Evolutionary conservation across 2,113 vertebrate species (phyloP).

Genomic region (Mionectes macconnelli): DNA sequence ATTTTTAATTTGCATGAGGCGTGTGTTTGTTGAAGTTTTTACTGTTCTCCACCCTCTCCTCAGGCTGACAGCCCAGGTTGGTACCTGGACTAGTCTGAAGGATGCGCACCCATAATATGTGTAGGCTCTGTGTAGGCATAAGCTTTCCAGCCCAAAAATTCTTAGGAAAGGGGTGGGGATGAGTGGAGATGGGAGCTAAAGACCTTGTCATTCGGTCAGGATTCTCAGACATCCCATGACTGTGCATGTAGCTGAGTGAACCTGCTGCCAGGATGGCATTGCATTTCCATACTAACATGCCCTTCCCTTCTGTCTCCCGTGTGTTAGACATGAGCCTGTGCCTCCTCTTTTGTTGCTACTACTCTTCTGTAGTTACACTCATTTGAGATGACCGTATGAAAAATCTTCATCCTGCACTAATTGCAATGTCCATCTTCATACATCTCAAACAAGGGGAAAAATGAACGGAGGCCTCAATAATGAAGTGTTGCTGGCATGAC

Average conservation of each 20-base stretch:
- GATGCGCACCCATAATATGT: neutral
- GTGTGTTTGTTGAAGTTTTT: neutral
- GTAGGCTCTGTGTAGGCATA: neutral
- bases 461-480: neutral
- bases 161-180: neutral
- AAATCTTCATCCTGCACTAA: neutral
- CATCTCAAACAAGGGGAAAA: neutral
- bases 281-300: neutral
- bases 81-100: neutral
- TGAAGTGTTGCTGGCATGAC: neutral
- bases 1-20: neutral
- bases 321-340: neutral
- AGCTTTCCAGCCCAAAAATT: neutral
- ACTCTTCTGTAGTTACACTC: neutral
- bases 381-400: neutral
- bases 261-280: neutral
- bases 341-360: neutral
- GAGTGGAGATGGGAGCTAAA: neutral
- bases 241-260: neutral
- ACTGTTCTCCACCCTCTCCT: neutral
- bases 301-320: neutral
- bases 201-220: neutral
- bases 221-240: neutral
- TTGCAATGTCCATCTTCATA: neutral
- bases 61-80: neutral